Evolutionary conservation across 2,888 invertebrate genomes (phyloP).

Genomic region (Seira sanloemensis): DNA sequence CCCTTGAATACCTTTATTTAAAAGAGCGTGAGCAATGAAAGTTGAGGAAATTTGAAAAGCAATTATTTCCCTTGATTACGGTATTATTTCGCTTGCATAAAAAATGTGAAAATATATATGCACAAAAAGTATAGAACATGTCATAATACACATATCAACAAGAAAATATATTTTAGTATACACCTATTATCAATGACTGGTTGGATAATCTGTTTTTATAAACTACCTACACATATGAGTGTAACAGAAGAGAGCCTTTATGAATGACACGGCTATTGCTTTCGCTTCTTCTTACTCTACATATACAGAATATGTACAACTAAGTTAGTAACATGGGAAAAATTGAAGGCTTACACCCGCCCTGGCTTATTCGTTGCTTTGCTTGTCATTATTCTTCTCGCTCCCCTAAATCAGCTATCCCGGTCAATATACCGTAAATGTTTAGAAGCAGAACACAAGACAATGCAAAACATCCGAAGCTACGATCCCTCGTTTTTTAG

Average conservation of each 20-base stretch:
- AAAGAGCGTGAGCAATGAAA: background rate
- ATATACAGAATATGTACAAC: no score
- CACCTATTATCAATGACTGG: background rate
- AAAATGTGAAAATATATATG: background rate
- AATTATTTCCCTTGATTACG: slow-evolving; percentile 5
- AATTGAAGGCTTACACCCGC: slow-evolving; percentile 42
- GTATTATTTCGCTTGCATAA: background rate
- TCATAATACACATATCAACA: background rate
- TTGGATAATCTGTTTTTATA: slow-evolving; percentile 27
- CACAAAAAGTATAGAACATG: background rate
- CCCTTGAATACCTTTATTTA: no score
- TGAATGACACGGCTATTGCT: slow-evolving; percentile 41
- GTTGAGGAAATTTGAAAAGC: background rate
- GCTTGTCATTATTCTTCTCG: slow-evolving; percentile 43
- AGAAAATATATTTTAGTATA: slow-evolving; percentile 8
- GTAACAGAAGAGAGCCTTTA: slow-evolving; percentile 6
- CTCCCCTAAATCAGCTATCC: slow-evolving; percentile 47
- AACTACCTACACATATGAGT: slow-evolving; percentile 17
- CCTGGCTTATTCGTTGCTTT: slow-evolving; percentile 18
- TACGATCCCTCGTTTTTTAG: background rate
- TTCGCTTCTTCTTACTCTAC: no score
- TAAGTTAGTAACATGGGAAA: slow-evolving; percentile 21
- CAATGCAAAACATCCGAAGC: background rate
- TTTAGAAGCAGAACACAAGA: background rate
- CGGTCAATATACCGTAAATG: slow-evolving; percentile 27